phyloP scores from a whole-genome alignment of 2,888 invertebrate species.

The Apoderus coryli region DNA sequence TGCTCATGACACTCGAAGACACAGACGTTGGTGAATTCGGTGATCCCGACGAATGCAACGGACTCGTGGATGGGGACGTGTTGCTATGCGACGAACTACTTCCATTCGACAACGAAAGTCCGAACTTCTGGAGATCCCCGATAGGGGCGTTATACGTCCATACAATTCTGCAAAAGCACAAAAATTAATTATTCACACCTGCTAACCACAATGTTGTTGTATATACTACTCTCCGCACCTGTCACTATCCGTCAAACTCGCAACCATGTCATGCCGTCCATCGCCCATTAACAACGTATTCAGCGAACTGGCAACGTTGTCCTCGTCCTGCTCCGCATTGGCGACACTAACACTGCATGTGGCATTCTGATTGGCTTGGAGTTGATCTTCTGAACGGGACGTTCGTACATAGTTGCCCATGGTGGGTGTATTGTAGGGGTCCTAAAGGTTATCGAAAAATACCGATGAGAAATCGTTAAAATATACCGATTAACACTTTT shows the following conservation, averaged over 20 bases:
- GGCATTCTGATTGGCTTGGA: too few species aligned
- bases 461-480: too few species aligned
- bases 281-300: constrained; percentile 79
- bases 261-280: constrained; percentile 34
- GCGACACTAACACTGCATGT: constrained; percentile 53
- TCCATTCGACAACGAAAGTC: constrained; percentile 44
- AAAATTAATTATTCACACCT: constrained; percentile 26
- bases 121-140: constrained; percentile 34
- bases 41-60: constrained; percentile 49
- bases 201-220: too few species aligned
- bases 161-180: constrained; percentile 46
- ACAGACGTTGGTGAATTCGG: constrained; percentile 66
- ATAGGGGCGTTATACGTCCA: constrained; percentile 89
- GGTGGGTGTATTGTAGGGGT: too few species aligned
- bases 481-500: too few species aligned
- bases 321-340: constrained; percentile 85
- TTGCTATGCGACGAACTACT: constrained; percentile 44
- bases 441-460: too few species aligned
- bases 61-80: constrained; percentile 68
- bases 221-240: constrained; percentile 21
- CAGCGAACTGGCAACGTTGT: constrained; percentile 84
- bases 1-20: constrained; percentile 78
- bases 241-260: constrained; percentile 20
- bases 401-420: constrained; percentile 68
- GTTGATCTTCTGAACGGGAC: constrained; percentile 74